Evolutionary conservation across 2,113 vertebrate genomes (phyloP).

Genomic region (Podocnemis expansa): DNA sequence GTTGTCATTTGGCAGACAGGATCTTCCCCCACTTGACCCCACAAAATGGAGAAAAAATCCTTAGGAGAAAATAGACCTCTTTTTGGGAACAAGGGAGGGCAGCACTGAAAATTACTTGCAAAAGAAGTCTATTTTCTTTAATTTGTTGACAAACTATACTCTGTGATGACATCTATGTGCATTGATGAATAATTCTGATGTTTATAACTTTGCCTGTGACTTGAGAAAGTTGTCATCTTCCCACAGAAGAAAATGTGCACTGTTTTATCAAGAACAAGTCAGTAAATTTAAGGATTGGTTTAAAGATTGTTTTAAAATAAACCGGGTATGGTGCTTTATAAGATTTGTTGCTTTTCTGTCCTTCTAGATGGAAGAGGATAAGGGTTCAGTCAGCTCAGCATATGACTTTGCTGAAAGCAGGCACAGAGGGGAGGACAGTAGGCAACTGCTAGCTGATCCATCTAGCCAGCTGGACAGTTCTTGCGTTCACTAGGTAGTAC

Average conservation of each 20-base stretch:
- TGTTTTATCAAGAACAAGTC: constrained; percentile 18
- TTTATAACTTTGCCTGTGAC: neutral
- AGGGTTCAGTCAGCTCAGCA: constrained; percentile 97
- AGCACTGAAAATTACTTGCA: neutral
- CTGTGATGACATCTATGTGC: neutral
- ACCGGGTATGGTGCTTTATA: constrained; percentile 60
- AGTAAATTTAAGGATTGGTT: constrained; percentile 10
- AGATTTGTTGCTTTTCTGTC: constrained; percentile 90
- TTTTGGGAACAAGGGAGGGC: neutral
- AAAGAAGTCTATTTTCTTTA: neutral
- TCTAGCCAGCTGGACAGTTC: constrained; percentile 85
- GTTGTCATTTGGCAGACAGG: neutral
- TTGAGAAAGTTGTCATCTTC: neutral
- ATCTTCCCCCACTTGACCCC: neutral
- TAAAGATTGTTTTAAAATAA: constrained; percentile 54
- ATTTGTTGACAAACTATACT: neutral
- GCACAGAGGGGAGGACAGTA: constrained; percentile 96
- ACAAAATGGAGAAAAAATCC: neutral
- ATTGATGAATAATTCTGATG: neutral
- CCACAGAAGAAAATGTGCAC: neutral
- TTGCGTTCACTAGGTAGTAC: constrained; percentile 93
- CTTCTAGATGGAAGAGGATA: constrained; percentile 98
- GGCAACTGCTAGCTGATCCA: constrained; percentile 94
- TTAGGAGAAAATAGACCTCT: neutral
- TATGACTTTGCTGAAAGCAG: constrained; percentile 97